Evolutionary conservation across 2,888 invertebrate genomes (phyloP), one percentile per base, ranked within the genome.

Genomic region (Saturnia pavonia): DNA sequence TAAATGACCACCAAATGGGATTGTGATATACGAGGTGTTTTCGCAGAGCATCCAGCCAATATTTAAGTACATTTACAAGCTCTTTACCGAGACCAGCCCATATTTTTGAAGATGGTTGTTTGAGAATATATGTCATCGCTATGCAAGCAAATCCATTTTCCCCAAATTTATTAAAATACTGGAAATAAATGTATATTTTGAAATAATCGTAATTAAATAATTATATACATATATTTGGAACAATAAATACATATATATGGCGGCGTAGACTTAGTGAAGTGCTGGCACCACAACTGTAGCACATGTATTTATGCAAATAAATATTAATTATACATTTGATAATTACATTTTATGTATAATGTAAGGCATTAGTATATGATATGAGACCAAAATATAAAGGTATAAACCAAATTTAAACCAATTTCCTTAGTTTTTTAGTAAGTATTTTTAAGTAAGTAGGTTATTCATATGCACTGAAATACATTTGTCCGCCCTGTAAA

Each of bases 111-210:
- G 88, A 79, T 7, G 89, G 88, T 25, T 82, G 73, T 69, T 72
- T 73, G 34, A 91, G 76, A 72, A 92, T 77, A 6, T 79, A 73
- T 70, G 86, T 84, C 54, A 92, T 78, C 34, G 90, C 75, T n/a
- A 82, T 73, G 34, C 88, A 78, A 1, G 88, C 91, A 12, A 85
- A 87, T 0, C 92, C 92, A 74, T 81, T 87, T 71, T 85, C 86
- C 11, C 87, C 81, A 71, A 78, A 87, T 79, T 90, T 90, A 54
- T 82, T 86, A 68, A 90, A 88, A 73, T 88, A 89, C 92, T 92
- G 76, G 72, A 86, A 88, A 71, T 45, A 69, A 51, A 25, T 27
- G 2, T 34, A 68, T 16, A 54, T 51, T 27, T 48, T 68, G 14
- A 45, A 63, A 65, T 65, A 51, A 69, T 45, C 25, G 22, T 22